Evolutionary conservation across 2,888 invertebrate genomes (phyloP).

Genomic region (Coleophora flavipennella): DNA sequence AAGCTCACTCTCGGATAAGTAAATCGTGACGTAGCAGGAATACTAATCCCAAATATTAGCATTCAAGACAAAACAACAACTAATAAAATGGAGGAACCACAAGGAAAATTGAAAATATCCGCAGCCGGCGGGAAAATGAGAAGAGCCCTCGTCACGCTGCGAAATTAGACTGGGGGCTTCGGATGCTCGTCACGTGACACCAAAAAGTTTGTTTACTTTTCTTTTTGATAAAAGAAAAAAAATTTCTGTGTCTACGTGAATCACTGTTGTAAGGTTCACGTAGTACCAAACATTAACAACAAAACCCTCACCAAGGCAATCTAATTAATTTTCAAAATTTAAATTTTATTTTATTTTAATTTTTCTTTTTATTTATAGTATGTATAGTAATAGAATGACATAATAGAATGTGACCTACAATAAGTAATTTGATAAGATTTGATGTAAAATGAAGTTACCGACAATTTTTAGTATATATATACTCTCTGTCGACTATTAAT

Average conservation of each 20-base stretch:
- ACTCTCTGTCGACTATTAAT: no score
- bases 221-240: conserved; percentile 48
- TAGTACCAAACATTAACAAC: no score
- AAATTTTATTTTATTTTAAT: no score
- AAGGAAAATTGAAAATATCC: conserved; percentile 71
- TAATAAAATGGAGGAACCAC: conserved; percentile 64
- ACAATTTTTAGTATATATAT: no score
- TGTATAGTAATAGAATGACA: no score
- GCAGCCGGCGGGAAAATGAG: conserved; percentile 67
- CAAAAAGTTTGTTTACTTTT: conserved; percentile 61
- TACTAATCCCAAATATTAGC: conserved; percentile 59
- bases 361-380: no score
- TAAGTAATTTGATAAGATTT: no score
- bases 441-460: no score
- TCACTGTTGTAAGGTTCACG: no score
- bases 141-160: conserved; percentile 55
- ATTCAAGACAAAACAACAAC: conserved; percentile 67
- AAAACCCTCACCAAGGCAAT: no score
- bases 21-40: conserved; percentile 40
- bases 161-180: conserved; percentile 51
- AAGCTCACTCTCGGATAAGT: conserved; percentile 29
- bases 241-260: conserved; percentile 33
- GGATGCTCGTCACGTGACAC: conserved; percentile 52
- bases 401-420: no score
- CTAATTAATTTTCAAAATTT: no score